Base-by-base conservation (phyloP, 2,888 invertebrate species). In the Julus scanicus region DNA sequence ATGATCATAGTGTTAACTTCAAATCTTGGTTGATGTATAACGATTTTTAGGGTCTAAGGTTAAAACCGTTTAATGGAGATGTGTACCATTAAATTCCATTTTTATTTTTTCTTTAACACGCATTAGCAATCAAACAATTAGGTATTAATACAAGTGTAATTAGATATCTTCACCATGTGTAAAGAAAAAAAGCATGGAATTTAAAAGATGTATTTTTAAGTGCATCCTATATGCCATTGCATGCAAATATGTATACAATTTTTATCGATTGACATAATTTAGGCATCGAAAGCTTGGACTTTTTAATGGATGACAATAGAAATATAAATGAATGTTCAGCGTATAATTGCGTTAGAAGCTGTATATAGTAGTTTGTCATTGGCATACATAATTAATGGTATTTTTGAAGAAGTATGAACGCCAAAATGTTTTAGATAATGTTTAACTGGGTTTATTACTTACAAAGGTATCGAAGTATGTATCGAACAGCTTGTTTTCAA, bases 91-190 rank as follows among this genome's bases (percentile, higher is more conserved):
- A 2, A 71, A 29, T 20, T 71, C 9, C 11, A 20, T 29, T 9
- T 6, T 29, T n/a, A 20, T 29, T 9, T 6, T 20, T 20, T 29
- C 20, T 71, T 29, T 71, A 71, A 71, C 71, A 71, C 13, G 71
- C 13, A n/a, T 71, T 29, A 20, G 71, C 71, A 20, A 71, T 71
- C 20, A 71, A 71, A 71, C 71, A 71, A 71, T 71, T 71, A 71
- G n/a, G n/a, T 5, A 53, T 15, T 53, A 53, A 53, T 53, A 53
- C 17, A 53, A 13, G 53, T 53, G 3, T 13, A 53, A 44, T 44
- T 44, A 53, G 53, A 13, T 53, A 15, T 3, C 9, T 53, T 53
- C 53, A 53, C 53, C n/a, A n/a, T 2, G 3, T n/a, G n/a, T n/a
- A 63, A n/a, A 6, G 5, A 63, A 63, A 11, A 29, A 71, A 11